These are phyloP conservation scores for Galeruca laticollis DNA, from an alignment of 2,888 invertebrate genomes.

Conservation along the genomic window DNA sequence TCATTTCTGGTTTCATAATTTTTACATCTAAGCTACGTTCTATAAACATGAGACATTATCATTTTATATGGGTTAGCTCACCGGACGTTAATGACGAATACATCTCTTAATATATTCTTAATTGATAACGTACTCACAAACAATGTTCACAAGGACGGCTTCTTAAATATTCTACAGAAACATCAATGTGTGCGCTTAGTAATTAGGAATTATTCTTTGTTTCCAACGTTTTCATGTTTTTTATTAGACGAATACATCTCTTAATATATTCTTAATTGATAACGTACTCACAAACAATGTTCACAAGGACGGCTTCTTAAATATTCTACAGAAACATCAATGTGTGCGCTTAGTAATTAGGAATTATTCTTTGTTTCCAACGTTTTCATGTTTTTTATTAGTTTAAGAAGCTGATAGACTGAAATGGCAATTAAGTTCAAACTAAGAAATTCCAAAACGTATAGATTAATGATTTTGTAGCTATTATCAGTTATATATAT, in stretches of 20 bases:
- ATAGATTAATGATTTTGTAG: no score
- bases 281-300: slow-evolving; percentile 39
- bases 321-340: slow-evolving; percentile 24
- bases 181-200: slow-evolving; percentile 16
- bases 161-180: slow-evolving; percentile 29
- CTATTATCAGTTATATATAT: no score
- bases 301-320: slow-evolving; percentile 36
- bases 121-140: slow-evolving; percentile 40
- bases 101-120: slow-evolving; percentile 35
- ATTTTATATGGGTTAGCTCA: neutral
- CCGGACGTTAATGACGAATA: neutral
- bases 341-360: slow-evolving; percentile 17
- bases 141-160: slow-evolving; percentile 38
- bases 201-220: slow-evolving; percentile 16
- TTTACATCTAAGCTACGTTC: no score
- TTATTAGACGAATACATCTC: no score
- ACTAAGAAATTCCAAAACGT: no score
- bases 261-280: slow-evolving; percentile 40
- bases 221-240: neutral
- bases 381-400: neutral
- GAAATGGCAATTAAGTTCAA: neutral
- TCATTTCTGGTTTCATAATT: no score
- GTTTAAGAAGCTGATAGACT: neutral
- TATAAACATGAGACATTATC: no score
- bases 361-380: slow-evolving; percentile 9